Conservation (phyloP, 2,113 vertebrate genomes). For the Herpetotheres cachinnans region DNA sequence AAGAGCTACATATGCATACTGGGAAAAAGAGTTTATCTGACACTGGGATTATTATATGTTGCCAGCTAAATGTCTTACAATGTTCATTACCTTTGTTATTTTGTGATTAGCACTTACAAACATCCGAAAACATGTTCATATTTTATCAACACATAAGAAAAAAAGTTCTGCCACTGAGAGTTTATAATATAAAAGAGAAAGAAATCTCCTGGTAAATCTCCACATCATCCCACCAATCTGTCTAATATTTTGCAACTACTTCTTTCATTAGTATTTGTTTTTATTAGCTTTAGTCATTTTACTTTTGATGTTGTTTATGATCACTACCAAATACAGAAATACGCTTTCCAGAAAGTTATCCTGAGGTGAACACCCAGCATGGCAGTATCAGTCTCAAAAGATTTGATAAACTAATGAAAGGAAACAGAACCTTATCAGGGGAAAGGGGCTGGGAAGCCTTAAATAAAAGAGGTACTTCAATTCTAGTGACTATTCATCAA, state of each 20-base stretch:
- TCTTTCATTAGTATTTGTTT: background rate
- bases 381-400: background rate
- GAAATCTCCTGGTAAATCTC: background rate
- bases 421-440: background rate
- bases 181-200: background rate
- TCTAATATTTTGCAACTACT: background rate
- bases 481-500: background rate
- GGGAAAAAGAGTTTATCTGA: conserved; percentile 15
- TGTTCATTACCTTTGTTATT: conserved; percentile 13
- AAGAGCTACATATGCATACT: conserved; percentile 5
- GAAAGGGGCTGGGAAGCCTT: background rate
- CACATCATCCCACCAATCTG: background rate
- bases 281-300: background rate
- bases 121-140: background rate
- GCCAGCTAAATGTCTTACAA: background rate
- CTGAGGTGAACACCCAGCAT: background rate
- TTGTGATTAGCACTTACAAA: conserved; percentile 24
- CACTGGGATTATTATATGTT: conserved; percentile 14
- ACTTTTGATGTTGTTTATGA: background rate
- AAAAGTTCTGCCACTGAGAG: background rate
- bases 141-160: background rate
- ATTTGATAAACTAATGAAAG: background rate
- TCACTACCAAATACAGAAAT: background rate
- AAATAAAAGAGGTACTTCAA: background rate
- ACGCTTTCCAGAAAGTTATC: background rate